These are phyloP conservation scores for Cylloceria caligata DNA, from an alignment of 2,888 invertebrate species.

Conservation along the genomic window DNA sequence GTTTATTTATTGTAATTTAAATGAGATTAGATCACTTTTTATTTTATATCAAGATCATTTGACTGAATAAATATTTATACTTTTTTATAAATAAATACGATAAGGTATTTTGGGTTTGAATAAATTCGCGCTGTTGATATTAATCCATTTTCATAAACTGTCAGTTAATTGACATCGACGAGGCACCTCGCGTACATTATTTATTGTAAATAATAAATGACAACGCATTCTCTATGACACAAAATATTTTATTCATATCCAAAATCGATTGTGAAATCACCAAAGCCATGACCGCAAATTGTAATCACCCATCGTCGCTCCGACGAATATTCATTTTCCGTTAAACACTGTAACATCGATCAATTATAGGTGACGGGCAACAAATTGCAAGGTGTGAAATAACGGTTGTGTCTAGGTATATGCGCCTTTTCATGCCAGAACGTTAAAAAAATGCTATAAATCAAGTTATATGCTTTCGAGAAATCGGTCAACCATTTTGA, in stretches of 20 bases:
- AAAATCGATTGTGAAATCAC: neutral
- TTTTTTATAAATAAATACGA: neutral
- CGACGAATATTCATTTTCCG: constrained; percentile 25
- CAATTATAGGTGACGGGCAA: constrained; percentile 16
- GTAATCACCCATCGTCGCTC: neutral
- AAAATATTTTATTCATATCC: neutral
- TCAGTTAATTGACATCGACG: constrained; percentile 8
- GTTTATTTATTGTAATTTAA: neutral
- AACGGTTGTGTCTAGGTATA: neutral
- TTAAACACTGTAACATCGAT: constrained; percentile 5
- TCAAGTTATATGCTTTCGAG: neutral
- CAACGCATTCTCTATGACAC: neutral
- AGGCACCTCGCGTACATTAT: neutral
- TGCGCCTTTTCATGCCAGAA: neutral
- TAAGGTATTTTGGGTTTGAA: neutral
- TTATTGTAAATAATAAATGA: neutral
- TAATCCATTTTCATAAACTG: neutral
- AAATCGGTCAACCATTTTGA: neutral
- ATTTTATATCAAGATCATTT: neutral
- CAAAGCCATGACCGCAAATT: constrained; percentile 3
- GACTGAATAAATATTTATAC: neutral
- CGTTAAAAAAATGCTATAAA: neutral
- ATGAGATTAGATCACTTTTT: too few relatives aligned
- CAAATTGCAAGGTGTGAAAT: constrained; percentile 23
- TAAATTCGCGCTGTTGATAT: neutral